Base-by-base conservation (phyloP, 2,113 vertebrate species). In the Climacteris rufus region DNA sequence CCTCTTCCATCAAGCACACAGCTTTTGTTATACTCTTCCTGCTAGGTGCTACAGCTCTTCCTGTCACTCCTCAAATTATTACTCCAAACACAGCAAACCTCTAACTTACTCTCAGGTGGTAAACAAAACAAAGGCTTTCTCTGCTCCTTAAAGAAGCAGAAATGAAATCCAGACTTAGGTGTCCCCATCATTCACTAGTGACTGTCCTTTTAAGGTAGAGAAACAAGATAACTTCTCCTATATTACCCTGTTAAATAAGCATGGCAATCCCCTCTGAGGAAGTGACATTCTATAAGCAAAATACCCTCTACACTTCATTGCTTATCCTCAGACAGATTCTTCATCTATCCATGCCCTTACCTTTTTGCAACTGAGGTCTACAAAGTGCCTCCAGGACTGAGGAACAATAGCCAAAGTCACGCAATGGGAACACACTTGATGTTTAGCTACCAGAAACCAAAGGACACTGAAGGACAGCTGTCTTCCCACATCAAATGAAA, bases 151-250 rank as follows among this genome's bases (percentile, higher is more conserved):
- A 52, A 39, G 33, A 49, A 70, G 71, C 35, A 81, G 65, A 28
- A n/a, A 39, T 21, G 15, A 65, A 83, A 69, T 61, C 57, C 35
- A 53, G 63, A 57, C 13, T 24, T 31, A 11, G 16, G n/a, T 37
- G 57, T 71, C 7, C 0, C 71, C 4, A 2, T 45, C 45, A 54
- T 33, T 52, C 8, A 42, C 21, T 6, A 54, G 31, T 0, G 0
- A 28, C 50, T 40, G 14, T 30, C 3, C 30, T 23, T 81, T 19
- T 33, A 78, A 71, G 2, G 25, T 35, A 35, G 6, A 56, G 59
- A 63, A 93, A 28, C 15, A 83, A 57, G 11, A 40, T n/a, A 70
- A 71, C 53, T 40, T 31, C 17, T 59, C 30, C 44, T 16, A 7
- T 9, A 33, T 44, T 40, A 79, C 45, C 47, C 50, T 35, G 50